Conservation (phyloP, 2,113 vertebrate genomes). For the Prionailurus bengalensis region DNA sequence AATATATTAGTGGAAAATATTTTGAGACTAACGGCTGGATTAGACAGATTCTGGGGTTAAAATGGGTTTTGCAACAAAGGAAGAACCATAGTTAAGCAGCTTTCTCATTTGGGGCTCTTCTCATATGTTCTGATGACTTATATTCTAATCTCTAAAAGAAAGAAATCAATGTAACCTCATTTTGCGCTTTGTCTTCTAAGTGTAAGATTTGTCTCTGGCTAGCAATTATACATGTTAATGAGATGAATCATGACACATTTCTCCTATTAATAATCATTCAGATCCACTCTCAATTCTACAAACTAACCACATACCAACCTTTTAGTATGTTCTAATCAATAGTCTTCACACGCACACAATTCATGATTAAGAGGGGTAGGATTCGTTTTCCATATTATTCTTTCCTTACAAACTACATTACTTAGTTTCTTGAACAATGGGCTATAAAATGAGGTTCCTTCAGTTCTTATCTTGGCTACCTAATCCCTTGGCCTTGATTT, state of each 20-base stretch:
- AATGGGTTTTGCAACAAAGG: conserved; percentile 3
- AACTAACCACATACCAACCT: neutral
- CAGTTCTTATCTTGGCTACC: conserved; percentile 61
- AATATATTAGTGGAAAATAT: conserved; percentile 16
- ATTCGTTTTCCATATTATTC: neutral
- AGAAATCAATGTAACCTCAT: conserved; percentile 38
- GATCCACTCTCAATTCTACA: neutral
- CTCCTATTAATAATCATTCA: neutral
- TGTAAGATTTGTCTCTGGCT: neutral
- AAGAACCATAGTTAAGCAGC: neutral
- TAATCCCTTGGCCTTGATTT: conserved; percentile 70
- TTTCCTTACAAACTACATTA: conserved; percentile 51
- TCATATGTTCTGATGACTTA: neutral
- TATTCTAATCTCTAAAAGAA: neutral
- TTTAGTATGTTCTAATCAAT: neutral
- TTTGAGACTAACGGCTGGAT: neutral
- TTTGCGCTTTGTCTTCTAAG: conserved; percentile 39
- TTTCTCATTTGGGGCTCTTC: neutral
- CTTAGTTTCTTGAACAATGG: conserved; percentile 37
- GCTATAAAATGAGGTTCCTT: conserved; percentile 50
- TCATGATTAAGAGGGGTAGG: neutral
- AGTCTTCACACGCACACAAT: neutral
- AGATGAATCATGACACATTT: conserved; percentile 31
- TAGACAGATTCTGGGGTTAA: neutral
- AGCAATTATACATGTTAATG: neutral